Percentiles rank a stretch among this genome's conserved stretches.
Evolutionary conservation across 2,113 vertebrate species (phyloP).

Genomic region (Phoenicopterus ruber): DNA sequence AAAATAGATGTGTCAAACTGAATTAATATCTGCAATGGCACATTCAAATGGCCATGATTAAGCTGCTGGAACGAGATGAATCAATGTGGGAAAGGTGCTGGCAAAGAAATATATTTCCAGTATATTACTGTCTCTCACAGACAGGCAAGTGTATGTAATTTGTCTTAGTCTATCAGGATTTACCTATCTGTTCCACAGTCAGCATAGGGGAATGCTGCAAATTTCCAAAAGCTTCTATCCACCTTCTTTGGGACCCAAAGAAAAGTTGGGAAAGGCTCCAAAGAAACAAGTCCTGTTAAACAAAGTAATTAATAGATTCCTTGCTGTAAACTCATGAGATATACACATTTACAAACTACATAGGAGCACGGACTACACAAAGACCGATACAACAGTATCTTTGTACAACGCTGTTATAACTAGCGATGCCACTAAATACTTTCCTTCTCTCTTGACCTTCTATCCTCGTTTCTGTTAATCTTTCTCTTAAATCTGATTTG

Average conservation of each 20-base stretch:
- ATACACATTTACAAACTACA: neutral
- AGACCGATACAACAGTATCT: neutral
- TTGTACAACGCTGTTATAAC: neutral
- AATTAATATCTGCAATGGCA: constrained; percentile 56
- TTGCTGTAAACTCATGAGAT: neutral
- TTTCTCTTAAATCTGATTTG: neutral
- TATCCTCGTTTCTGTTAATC: neutral
- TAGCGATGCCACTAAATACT: neutral
- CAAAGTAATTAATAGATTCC: neutral
- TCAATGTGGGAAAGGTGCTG: constrained; percentile 43
- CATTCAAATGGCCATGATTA: constrained; percentile 55
- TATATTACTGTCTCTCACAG: constrained; percentile 39
- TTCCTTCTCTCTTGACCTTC: neutral
- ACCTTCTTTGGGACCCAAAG: neutral
- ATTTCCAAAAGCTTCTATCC: neutral
- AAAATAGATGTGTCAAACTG: constrained; percentile 53
- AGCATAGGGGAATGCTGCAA: neutral
- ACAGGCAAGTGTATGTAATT: constrained; percentile 29
- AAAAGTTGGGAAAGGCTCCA: neutral
- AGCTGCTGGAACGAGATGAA: constrained; percentile 59
- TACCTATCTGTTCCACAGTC: neutral
- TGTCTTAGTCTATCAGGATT: constrained; percentile 44
- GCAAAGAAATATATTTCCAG: constrained; percentile 47
- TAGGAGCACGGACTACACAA: neutral
- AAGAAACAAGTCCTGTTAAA: neutral